Evolutionary conservation across 2,888 invertebrate species (phyloP), one percentile per base, ranked within the genome.

Genomic region (Scaptomyza cyrtandrae): DNA sequence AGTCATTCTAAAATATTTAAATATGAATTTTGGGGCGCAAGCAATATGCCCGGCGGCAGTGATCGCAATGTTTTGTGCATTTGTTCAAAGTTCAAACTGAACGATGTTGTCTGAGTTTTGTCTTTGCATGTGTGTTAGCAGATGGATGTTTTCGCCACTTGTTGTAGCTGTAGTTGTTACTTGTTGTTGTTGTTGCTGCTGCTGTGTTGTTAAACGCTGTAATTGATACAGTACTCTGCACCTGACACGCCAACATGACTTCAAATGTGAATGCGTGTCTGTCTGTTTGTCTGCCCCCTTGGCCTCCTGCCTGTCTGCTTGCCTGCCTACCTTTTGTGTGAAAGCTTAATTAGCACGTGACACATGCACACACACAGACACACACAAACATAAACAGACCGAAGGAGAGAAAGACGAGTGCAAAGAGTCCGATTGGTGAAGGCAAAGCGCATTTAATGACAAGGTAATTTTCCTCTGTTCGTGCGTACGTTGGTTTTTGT

Each of bases 301-400:
- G 24, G 31, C n/a, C 19, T 19, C 1, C 19, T 19, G 19, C 19
- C 41, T 60, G 35, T 45, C n/a, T 44, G 46, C 11, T 9, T 29
- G 48, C 24, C 33, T 41, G 43, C 31, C 11, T 48, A 46, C 33
- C 33, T 31, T 60, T 59, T 57, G 54, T 67, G 67, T 62, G 58
- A 41, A 24, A 48, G 78, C 56, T 74, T 80, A 83, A 83, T 86
- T 86, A 83, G 66, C 84, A 80, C 77, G 74, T 84, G 81, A 74
- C 84, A 80, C 70, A 24, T 24, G 24, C 24, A 24, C 24, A 24
- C 24, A 24, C 24, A 59, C 77, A 71, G n/a, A n/a, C 65, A 39
- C 39, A 6, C 37, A 39, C 14, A 39, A 5, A 39, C 14, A 14
- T 9, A 41, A 10, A 41, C 16, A 41, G 16, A 9, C 7, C 2